Evolutionary conservation across 2,888 invertebrate species (phyloP).

Genomic region (Flexamia atlantica): DNA sequence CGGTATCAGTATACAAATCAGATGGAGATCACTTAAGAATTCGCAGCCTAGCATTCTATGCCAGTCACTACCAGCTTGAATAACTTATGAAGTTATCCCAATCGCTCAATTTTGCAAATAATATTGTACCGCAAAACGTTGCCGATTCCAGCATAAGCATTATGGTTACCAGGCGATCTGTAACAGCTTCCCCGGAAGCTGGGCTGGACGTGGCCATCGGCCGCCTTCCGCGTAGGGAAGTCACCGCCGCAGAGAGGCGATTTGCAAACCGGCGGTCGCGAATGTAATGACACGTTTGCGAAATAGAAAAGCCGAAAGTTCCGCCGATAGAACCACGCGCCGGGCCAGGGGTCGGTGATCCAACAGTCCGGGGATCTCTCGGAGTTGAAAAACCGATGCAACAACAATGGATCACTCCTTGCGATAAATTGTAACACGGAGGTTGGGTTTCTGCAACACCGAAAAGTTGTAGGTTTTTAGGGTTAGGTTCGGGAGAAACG

Average conservation of each 20-base stretch:
- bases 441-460: no score
- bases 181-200: not conserved
- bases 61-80: no score
- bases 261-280: conserved; percentile 20
- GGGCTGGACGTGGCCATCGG: not conserved
- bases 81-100: no score
- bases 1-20: no score
- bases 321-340: not conserved
- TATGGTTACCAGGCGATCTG: not conserved
- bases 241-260: not conserved
- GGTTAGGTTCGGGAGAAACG: no score
- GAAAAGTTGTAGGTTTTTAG: no score
- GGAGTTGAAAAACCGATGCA: not conserved
- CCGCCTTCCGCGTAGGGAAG: not conserved
- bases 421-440: no score
- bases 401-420: not conserved
- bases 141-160: not conserved
- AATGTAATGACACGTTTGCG: conserved; percentile 25
- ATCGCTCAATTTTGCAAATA: no score
- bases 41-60: no score
- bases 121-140: not conserved
- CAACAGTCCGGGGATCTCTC: not conserved
- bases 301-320: conserved; percentile 20
- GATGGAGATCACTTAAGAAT: no score
- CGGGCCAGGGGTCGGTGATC: not conserved